Conservation (phyloP, 2,888 invertebrate genomes). For the Fabriciana adippe region DNA sequence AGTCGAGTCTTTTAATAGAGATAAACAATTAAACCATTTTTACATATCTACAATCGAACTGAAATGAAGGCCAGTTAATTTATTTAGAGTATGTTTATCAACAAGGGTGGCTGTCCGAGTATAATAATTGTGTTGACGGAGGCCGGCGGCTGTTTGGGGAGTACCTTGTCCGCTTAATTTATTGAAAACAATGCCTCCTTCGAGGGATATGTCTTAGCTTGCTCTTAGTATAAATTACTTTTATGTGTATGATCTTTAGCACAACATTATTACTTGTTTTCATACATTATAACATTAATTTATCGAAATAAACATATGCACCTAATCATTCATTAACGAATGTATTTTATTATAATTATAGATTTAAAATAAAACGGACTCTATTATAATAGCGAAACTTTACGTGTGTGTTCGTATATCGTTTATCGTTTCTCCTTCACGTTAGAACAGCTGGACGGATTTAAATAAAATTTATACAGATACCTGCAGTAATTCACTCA, state of each 20-base stretch:
- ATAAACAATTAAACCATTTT: constrained; percentile 10
- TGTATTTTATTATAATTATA: too few species aligned
- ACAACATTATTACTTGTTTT: too few species aligned
- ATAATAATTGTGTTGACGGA: constrained; percentile 82
- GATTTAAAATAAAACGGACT: too few species aligned
- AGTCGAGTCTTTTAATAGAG: not conserved
- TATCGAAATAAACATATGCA: too few species aligned
- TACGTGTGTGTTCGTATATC: too few species aligned
- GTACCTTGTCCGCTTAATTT: constrained; percentile 75
- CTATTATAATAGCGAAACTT: too few species aligned
- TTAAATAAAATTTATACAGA: too few species aligned
- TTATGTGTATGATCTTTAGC: constrained; percentile 1
- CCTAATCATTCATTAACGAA: too few species aligned
- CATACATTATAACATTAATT: too few species aligned
- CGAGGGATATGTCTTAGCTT: constrained; percentile 38
- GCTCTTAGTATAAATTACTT: constrained; percentile 40
- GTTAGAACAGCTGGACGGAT: too few species aligned
- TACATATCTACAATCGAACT: constrained; percentile 9
- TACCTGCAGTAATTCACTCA: too few species aligned
- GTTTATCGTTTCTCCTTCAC: too few species aligned
- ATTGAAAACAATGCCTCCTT: constrained; percentile 75
- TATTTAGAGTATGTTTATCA: constrained; percentile 79
- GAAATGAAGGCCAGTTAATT: constrained; percentile 67
- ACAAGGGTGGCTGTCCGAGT: constrained; percentile 78
- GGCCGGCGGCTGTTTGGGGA: constrained; percentile 70